These are phyloP conservation scores for Eidolon dupreanum DNA, from an alignment of 2,797 vertebrate species.

Conservation along the genomic window DNA sequence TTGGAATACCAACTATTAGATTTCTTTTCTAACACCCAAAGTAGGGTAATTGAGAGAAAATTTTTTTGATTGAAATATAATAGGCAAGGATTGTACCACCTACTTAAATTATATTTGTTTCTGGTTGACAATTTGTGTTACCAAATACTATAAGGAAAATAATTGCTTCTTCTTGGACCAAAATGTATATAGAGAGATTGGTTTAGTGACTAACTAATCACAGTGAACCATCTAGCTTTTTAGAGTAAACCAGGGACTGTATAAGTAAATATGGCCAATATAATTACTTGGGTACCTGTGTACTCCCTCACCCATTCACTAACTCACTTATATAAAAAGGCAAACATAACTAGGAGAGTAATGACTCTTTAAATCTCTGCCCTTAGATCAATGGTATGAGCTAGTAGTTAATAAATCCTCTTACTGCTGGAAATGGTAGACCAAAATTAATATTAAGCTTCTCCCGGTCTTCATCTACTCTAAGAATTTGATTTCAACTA, in stretches of 20 bases:
- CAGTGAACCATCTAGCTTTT: not conserved
- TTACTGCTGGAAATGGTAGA: not conserved
- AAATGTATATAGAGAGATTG: not conserved
- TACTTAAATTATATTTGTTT: not conserved
- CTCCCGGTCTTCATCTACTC: accelerated
- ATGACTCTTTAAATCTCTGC: not conserved
- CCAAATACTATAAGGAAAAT: not conserved
- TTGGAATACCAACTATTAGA: not conserved
- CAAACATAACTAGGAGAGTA: not conserved
- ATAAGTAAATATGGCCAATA: not conserved
- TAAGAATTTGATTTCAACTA: not conserved
- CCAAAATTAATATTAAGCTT: not conserved
- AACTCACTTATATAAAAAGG: not conserved
- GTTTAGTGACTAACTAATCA: not conserved
- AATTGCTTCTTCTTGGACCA: not conserved
- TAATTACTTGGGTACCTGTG: not conserved
- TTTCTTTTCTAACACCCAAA: not conserved
- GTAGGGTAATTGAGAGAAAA: not conserved
- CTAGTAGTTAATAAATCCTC: not conserved
- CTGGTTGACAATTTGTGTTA: not conserved
- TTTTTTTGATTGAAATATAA: not conserved
- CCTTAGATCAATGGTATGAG: not conserved
- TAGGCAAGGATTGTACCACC: not conserved
- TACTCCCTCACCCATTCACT: not conserved
- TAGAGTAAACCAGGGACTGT: not conserved